Evolutionary conservation across 2,888 invertebrate genomes (phyloP), one percentile per base, ranked within the genome.

Genomic region (Meteorus cinctellus): DNA sequence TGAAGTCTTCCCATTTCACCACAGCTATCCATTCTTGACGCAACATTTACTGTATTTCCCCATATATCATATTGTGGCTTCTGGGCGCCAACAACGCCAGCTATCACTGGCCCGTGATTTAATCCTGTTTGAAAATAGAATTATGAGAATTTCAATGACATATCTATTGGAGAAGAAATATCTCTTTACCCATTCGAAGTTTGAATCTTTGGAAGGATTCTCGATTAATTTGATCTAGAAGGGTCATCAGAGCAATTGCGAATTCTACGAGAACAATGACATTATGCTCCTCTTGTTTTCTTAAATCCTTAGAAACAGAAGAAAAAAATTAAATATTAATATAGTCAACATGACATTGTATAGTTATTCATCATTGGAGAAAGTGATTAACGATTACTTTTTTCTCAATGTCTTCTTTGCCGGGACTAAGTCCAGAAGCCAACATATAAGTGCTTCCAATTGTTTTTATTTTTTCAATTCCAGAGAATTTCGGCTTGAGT

Each of bases 401-500:
- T 86, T 92, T 91, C 68, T 91, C 91, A 76, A 93, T 92, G 80
- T 95, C 95, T 87, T 96, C 96, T 82, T 96, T 95, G 19, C 96
- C 97, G 0, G 97, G 97, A 72, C 95, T 92, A 24, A 99, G 90
- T 0, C 99, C 99, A 0, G 97, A 96, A 0, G 98, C 98, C 67
- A 98, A 94, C 98, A 99, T 99, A 87, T 99, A 99, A 0, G 98
- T 98, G 89, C 97, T 98, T 16, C 98, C 98, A 76, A 99, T 98
- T 0, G 98, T 99, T 90, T 99, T 99, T 73, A 99, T 99, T 90
- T 99, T 99, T 90, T 99, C 99, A 83, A 99, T 97, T 81, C 96
- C 94, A 87, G 97, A 97, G 90, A 96, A 98, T 86, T 98, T 98
- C 0, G 97, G 97, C 86, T 98, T 98, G 66, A 96, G 91, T 45